Percentiles rank a stretch among this genome's conserved stretches.
These are phyloP conservation scores for Campylomormyrus numenius DNA, from an alignment of 2,113 vertebrate genomes.

Conservation along the genomic window DNA sequence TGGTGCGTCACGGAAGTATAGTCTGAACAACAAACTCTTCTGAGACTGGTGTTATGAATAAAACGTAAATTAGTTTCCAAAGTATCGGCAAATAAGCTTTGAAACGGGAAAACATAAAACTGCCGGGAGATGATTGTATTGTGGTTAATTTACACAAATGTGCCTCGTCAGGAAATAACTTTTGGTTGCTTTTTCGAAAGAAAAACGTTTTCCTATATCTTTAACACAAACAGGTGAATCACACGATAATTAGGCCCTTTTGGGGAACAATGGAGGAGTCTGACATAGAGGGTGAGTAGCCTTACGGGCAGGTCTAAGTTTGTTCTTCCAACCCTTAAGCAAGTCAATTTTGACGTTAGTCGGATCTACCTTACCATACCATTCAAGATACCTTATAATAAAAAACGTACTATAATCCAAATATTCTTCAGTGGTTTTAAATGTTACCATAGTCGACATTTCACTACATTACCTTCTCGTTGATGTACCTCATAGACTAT, in stretches of 20 bases:
- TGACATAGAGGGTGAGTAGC: slow-evolving; percentile 15
- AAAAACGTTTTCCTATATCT: neutral
- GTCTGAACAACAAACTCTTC: neutral
- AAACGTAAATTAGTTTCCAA: neutral
- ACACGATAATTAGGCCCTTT: neutral
- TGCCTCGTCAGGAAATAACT: neutral
- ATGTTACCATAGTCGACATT: neutral
- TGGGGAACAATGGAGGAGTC: neutral
- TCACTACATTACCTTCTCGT: neutral
- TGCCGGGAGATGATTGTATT: neutral
- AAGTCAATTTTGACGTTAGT: neutral
- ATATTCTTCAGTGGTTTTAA: neutral
- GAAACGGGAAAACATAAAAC: neutral
- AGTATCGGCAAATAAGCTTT: neutral
- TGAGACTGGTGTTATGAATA: neutral
- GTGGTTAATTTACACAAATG: neutral
- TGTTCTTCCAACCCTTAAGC: neutral
- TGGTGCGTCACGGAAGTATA: neutral
- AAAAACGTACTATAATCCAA: neutral
- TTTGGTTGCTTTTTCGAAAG: neutral
- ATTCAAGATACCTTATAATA: neutral
- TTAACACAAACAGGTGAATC: neutral
- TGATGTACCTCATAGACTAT: neutral
- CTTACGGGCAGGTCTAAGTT: neutral
- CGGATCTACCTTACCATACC: neutral